Evolutionary conservation across 2,797 vertebrate genomes (phyloP).

Genomic region (Megalops cyprinoides): DNA sequence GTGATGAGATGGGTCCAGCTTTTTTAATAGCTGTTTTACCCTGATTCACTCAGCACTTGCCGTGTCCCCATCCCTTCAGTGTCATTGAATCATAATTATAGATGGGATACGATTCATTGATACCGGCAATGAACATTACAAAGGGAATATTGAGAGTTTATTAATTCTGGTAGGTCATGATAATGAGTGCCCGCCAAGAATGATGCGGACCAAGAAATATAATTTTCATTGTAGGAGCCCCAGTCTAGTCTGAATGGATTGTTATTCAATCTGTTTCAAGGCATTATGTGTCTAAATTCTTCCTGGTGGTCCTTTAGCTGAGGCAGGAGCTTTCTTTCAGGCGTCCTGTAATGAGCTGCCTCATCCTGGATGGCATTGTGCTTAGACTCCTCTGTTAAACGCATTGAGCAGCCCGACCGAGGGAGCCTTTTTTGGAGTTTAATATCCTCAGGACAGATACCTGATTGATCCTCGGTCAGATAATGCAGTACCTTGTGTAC

Average conservation of each 20-base stretch:
- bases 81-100: not conserved
- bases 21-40: too few species aligned
- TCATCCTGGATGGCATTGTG: not conserved
- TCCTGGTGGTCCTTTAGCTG: not conserved
- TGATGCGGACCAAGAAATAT: not conserved
- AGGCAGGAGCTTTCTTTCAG: not conserved
- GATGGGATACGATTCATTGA: not conserved
- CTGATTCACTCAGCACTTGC: too few species aligned
- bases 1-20: too few species aligned
- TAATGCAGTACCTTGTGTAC: too few species aligned
- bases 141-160: not conserved
- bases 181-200: not conserved
- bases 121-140: not conserved
- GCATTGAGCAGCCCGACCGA: not conserved
- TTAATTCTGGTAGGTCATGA: not conserved
- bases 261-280: not conserved
- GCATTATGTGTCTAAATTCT: not conserved
- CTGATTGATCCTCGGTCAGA: not conserved
- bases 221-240: not conserved
- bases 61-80: not conserved
- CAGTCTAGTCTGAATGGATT: not conserved
- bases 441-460: not conserved
- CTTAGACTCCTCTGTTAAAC: not conserved
- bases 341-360: not conserved
- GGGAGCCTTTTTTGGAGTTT: too few species aligned